Evolutionary conservation across 2,797 vertebrate genomes (phyloP), one percentile per base, ranked within the genome.

Genomic region (Streptopelia turtur): DNA sequence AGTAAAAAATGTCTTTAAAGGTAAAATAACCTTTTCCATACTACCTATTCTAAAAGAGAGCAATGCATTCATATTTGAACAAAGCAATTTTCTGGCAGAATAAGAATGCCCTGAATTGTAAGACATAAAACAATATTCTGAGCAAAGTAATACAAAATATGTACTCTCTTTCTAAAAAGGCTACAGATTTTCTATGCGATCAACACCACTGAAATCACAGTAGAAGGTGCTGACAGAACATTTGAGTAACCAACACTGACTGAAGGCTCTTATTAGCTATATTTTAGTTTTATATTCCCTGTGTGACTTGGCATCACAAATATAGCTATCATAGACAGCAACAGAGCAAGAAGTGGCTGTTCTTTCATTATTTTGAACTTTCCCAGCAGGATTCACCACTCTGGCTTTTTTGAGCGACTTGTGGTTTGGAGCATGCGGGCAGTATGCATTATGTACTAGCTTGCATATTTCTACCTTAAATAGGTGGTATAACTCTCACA

Each of bases 381-480:
- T 93, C 94, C 95, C 95, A 95, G 90, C 93, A 94, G 96, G 83
- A 97, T 97, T 97, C 95, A 86, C 87, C 60, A 15, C 87, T 87
- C 30, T 24, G 85, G 83, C 65, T 96, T 91, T 94, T 95, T 87
- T 86, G 95, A 96, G 92, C 91, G 94, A 78, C 90, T 97, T 97
- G 96, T 97, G 97, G 97, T 97, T 97, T 96, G 92, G 94, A 97
- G 89, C 83, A 45, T 47, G 81, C 91, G 89, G 81, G 83, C 76
- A 63, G 76, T 81, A 86, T 93, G 94, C 93, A 97, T 97, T 96
- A 95, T 96, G 93, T 55, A 93, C 95, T 55, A 94, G 92, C 91
- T 95, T 93, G 94, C 85, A 78, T 95, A 33, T 95, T 97, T 95
- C 89, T 95, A 95, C 95, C 95, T 97, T 96, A 95, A 97, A 94